Base-by-base conservation (phyloP, 2,888 invertebrate genomes). In the Orthosia incerta region DNA sequence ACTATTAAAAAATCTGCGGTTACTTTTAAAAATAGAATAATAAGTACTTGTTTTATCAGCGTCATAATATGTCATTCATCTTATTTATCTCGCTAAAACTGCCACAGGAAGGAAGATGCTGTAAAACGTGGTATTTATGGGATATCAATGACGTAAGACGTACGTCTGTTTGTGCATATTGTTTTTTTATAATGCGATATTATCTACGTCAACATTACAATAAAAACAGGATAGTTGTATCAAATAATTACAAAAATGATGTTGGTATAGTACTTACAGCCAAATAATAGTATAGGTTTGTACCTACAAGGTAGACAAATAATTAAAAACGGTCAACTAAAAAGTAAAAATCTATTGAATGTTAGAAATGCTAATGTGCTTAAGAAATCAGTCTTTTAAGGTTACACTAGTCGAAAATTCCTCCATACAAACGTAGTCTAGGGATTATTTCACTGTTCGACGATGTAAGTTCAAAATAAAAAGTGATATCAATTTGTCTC, bases 121-220 rank as follows among this genome's bases (percentile, higher is more conserved):
- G 4, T 68, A 39, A 20, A 73, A 62, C 70, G 65, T 82, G 74
- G 82, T 73, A 71, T 81, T 77, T 73, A 72, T 66, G 59, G 3
- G 26, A 31, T 71, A 9, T 45, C 16, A 16, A 53, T 80, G 80
- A 80, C 71, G 80, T 61, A n/a, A 3, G 4, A 12, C n/a, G n/a
- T 53, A 51, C 71, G 70, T 71, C 45, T n/a, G 39, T 7, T 16
- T 20, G 55, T 80, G 48, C 59, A 71, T 56, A 53, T 61, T 57
- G 51, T 53, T 1, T 51, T 64, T 18, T 65, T 18, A 13, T 60
- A 16, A 23, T 46, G 62, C 39, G 16, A 53, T 11, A 71, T 55
- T 46, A 39, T 56, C 39, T 53, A 64, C 81, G 76, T 80, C 71
- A 80, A 1, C 2, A 39, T 70, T 48, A 45, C 53, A 59, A 31